These are phyloP conservation scores for Aselliscus stoliczkanus DNA, from an alignment of 2,797 vertebrate species.

Conservation along the genomic window DNA sequence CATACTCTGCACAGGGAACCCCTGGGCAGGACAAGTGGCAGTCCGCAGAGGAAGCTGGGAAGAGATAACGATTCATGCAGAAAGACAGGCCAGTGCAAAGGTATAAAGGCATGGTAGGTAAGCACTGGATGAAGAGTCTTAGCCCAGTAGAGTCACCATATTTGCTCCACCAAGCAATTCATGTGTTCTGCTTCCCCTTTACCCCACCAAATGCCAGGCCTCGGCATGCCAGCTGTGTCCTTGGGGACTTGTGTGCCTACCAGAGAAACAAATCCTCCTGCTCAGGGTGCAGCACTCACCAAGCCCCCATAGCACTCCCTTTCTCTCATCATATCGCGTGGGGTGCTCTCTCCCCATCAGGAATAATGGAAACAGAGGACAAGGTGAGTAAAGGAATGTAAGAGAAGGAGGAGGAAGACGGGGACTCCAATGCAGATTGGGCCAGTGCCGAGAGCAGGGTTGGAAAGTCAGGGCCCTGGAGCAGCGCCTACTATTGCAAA, in stretches of 20 bases:
- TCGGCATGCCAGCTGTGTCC: not conserved
- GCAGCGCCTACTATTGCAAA: not conserved
- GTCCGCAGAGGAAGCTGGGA: not conserved
- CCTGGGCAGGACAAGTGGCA: not conserved
- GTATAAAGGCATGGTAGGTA: no score
- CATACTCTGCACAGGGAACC: not conserved
- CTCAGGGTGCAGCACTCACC: not conserved
- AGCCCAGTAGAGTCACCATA: not conserved
- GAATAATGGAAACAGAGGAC: not conserved
- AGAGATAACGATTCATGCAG: not conserved
- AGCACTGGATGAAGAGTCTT: not conserved
- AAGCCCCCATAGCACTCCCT: rapidly evolving
- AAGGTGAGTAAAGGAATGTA: not conserved
- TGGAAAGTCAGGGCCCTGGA: not conserved
- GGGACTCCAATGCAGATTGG: no score
- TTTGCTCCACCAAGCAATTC: not conserved
- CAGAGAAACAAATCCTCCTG: not conserved
- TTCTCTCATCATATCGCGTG: not conserved
- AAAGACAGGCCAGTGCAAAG: not conserved
- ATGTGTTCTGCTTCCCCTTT: not conserved
- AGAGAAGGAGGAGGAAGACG: not conserved
- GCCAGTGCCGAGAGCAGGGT: not conserved
- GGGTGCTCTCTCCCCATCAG: not conserved
- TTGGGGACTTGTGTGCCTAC: not conserved
- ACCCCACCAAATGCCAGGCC: not conserved